A percentile compares a stretch with the other conserved stretches of the same genome.
These are phyloP conservation scores for Macaria notata DNA, from an alignment of 2,888 invertebrate genomes.

Conservation along the genomic window DNA sequence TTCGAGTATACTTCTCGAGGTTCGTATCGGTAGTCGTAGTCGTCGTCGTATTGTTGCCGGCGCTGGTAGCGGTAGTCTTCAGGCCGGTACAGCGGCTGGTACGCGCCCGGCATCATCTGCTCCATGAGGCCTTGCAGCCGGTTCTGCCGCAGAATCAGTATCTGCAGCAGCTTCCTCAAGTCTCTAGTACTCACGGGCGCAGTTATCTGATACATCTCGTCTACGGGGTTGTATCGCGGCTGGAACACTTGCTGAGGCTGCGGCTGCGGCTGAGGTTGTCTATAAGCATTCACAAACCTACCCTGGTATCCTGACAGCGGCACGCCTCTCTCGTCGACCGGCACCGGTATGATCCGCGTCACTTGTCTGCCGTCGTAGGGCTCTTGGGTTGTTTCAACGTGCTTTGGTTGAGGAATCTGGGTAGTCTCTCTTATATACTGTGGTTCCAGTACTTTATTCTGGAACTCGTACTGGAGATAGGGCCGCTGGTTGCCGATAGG, in stretches of 20 bases:
- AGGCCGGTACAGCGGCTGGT: constrained; percentile 53
- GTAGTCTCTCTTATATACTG: constrained; percentile 62
- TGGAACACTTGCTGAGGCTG: constrained; percentile 45
- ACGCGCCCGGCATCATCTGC: constrained; percentile 64
- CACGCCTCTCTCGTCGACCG: constrained; percentile 73
- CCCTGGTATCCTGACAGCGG: constrained; percentile 70
- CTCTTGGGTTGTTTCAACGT: constrained; percentile 58
- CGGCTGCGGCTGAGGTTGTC: constrained; percentile 41
- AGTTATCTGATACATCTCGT: constrained; percentile 83
- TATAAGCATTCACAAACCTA: constrained; percentile 64
- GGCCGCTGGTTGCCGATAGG: constrained; percentile 79
- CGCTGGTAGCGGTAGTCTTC: constrained; percentile 62
- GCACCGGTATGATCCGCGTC: constrained; percentile 69
- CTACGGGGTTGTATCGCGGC: constrained; percentile 74
- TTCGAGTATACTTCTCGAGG: constrained; percentile 65
- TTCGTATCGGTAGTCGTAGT: constrained; percentile 61
- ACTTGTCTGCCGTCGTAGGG: constrained; percentile 66
- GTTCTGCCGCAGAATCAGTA: constrained; percentile 85
- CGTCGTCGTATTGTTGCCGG: constrained; percentile 65
- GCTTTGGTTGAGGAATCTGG: constrained; percentile 49
- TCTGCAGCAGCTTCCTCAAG: constrained; percentile 85
- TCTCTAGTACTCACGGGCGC: constrained; percentile 88
- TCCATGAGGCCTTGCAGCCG: constrained; percentile 81
- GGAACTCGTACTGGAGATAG: constrained; percentile 74
- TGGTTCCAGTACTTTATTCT: constrained; percentile 74